Evolutionary conservation across 35 echinoderm and acorn worm species (phyloP), one percentile per base, ranked within the genome.

Genomic region (Stichopus chloronotus): DNA sequence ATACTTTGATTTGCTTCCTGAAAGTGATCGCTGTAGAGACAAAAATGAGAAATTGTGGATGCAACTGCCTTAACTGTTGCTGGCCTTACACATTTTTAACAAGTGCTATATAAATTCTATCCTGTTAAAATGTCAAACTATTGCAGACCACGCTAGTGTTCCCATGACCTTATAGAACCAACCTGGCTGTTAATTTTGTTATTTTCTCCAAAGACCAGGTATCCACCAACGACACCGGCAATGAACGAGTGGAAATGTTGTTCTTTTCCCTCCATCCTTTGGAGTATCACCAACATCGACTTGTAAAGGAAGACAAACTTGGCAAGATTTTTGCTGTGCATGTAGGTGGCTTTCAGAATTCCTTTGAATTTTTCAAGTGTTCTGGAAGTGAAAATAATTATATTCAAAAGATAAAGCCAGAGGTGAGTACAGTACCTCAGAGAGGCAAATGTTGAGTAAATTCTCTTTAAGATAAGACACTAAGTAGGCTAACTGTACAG

Each of bases 151-250:
- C 4, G 8, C 59, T 8, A 14, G 59, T 61, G 8, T 61, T 61
- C 59, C 59, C 59, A 8, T 60, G 58, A 60, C 12, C 1, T 61
- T 61, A 10, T 5, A 9, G 57, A 85, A 57, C 87, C 68, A 92
- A 96, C 97, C 92, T 99, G 97, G 82, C 95, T 99, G 24, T 99
- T 99, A 52, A 99, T 92, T 84, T 96, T 96, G 79, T 99, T 96
- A 63, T 99, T 99, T 78, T 94, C 93, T 77, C 97, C 97, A 78
- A 96, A 99, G 17, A 99, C 91, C 3, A 96, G 81, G 68, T 99
- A 99, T 6, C 97, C 95, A 25, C 97, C 97, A 12, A 99, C 90
- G 55, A 95, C 93, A 5, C 95, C 97, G 19, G 97, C 97, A 17
- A 99, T 86, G 52, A 96, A 86, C 57, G 97, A 92, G 79, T 99